These are phyloP conservation scores for Cynopterus sphinx DNA, from an alignment of 2,797 vertebrate species.

Conservation along the genomic window DNA sequence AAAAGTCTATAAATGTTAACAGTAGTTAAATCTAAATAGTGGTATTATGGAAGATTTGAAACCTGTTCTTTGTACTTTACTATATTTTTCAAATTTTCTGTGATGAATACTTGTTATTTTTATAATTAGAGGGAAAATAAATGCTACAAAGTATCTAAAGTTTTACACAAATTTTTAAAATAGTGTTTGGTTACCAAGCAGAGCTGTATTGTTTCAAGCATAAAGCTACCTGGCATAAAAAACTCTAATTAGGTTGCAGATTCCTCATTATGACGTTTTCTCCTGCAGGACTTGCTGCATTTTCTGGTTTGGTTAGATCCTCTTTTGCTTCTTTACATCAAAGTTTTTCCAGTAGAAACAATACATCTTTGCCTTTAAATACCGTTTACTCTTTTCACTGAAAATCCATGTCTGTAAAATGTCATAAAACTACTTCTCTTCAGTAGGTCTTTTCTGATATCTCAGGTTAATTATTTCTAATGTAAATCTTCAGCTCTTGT, in stretches of 20 bases:
- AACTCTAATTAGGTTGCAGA: background rate
- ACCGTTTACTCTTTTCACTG: background rate
- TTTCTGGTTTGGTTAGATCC: background rate
- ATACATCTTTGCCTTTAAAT: background rate
- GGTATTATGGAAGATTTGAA: background rate
- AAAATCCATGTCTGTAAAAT: background rate
- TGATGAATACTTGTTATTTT: conserved; percentile 1
- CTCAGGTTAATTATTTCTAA: background rate
- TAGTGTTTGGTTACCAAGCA: background rate
- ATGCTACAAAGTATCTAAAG: background rate
- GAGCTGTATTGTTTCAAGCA: background rate
- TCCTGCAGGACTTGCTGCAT: background rate
- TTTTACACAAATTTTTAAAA: background rate
- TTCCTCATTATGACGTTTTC: background rate
- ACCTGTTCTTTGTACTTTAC: background rate
- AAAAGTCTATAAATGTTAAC: background rate
- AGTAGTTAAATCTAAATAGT: background rate
- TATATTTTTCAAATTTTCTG: conserved; percentile 4
- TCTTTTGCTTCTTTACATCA: background rate
- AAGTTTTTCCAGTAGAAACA: background rate
- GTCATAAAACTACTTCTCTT: background rate
- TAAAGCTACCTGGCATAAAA: background rate
- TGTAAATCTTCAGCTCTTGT: background rate
- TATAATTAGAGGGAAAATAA: conserved; percentile 15
- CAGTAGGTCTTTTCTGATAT: background rate